Evolutionary conservation across 2,888 invertebrate species (phyloP), one percentile per base, ranked within the genome.

Genomic region (Lampropteryx suffumata): DNA sequence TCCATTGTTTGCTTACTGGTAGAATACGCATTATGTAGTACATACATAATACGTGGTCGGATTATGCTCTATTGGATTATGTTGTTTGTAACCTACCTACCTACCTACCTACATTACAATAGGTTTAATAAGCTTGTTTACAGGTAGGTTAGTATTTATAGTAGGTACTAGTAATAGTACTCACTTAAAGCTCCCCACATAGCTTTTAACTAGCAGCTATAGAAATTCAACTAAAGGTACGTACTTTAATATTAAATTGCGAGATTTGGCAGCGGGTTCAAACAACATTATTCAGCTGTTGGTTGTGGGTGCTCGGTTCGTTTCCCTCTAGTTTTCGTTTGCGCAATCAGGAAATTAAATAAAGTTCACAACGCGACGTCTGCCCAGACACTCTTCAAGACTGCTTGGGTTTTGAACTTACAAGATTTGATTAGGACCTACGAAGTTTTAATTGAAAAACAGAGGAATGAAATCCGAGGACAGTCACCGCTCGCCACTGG

Each of bases 331-430:
- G 76, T 76, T 76, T 76, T 74, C 71, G 74, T 76, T 71, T 69
- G 69, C 71, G 69, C 76, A 78, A 79, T 77, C 80, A 76, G 76
- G 73, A 79, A 80, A 82, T 82, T 76, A 79, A 77, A 79, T 79
- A 76, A 80, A 79, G 69, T 79, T 76, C 65, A 58, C 60, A 61
- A 64, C 39, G 49, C 65, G 62, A 61, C 58, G 65, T 67, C 67
- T 68, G 44, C 50, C 57, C 57, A 45, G 58, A 56, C 47, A 47
- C 50, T 48, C 26, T 24, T 39, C 52, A 46, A 53, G 48, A 52
- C 54, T 24, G 7, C 27, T 61, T 57, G 50, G 41, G 46, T 34
- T 37, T 51, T 32, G 24, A 60, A 62, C 53, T 61, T 61, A 47
- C 52, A 24, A 42, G 29, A 57, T 44, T 51, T 42, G 28, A 48